Percentiles rank a stretch among this genome's conserved stretches.
phyloP scores from a whole-genome alignment of 2,797 vertebrate species.

The Myotis findleyi region DNA sequence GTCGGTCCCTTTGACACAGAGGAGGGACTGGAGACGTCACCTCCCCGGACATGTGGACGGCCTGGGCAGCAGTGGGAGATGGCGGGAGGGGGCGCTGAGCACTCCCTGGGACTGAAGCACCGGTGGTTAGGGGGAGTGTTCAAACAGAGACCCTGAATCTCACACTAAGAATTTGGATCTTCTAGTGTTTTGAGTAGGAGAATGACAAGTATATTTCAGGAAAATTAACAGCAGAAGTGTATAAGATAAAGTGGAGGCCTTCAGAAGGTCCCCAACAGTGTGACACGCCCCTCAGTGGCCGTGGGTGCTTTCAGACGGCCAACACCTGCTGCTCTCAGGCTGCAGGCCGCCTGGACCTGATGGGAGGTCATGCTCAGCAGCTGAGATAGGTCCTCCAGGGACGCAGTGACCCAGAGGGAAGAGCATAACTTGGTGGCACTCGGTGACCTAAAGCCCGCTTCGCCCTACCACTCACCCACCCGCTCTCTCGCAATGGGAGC shows the following conservation, averaged over 20 bases:
- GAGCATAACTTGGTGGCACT: not conserved
- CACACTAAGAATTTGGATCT: not conserved
- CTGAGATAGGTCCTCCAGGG: not conserved
- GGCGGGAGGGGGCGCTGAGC: no score
- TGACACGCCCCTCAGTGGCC: not conserved
- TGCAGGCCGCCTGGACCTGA: not conserved
- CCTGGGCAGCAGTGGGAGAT: not conserved
- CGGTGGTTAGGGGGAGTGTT: not conserved
- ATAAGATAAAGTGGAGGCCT: not conserved
- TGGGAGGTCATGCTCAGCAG: not conserved
- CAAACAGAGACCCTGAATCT: not conserved
- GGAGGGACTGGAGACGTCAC: not conserved
- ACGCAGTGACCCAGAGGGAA: not conserved
- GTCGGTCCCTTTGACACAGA: not conserved
- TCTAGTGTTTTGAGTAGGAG: not conserved
- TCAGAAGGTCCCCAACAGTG: not conserved
- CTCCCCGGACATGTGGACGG: not conserved
- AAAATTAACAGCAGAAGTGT: not conserved
- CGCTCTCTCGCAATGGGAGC: not conserved
- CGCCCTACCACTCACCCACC: not conserved
- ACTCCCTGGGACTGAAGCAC: not conserved
- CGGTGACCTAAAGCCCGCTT: not conserved
- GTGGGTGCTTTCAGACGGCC: no score
- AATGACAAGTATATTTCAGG: not conserved
- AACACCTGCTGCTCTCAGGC: no score